Evolutionary conservation across 2,888 invertebrate species (phyloP), one percentile per base, ranked within the genome.

Genomic region (Metopia argyrocephala): DNA sequence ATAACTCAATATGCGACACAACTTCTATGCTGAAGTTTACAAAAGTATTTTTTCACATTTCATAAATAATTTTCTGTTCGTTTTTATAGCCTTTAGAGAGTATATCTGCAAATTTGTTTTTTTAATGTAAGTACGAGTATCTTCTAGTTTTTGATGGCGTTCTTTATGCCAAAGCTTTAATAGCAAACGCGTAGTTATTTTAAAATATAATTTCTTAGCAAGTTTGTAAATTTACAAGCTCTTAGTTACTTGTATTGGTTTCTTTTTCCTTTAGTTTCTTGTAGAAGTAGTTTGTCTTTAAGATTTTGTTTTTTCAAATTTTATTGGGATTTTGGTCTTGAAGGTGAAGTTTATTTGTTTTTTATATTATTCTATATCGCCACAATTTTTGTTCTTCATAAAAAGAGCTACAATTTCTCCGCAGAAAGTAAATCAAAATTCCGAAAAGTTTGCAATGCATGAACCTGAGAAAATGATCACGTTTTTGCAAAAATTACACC

Each of bases 1-100:
- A 87, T 87, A 88, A 88, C 88, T 88, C 88, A 88, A 88, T 88
- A 87, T 87, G 88, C 87, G 87, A 86, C 86, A 85, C 70, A 66
- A 82, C 82, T 82, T 74, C 75, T 74, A 83, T 78, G 74, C 65
- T 75, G 61, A 52, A 21, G 74, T 54, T 81, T 71, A 27, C 48
- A 74, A 66, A 62, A 59, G 38, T 45, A 50, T 66, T 70, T 70
- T 52, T 18, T 48, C 23, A 70, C 56, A 76, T 62, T 83, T 74
- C 50, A 50, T 68, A 69, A 50, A 74, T 62, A 69, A 78, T 74
- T 74, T 79, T 56, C 69, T 73, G 80, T 25, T 75, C 62, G 75
- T 27, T 57, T 75, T 79, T 81, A 79, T 76, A 15, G 76, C 68
- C 59, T 61, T 46, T 46, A 78, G 78, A 66, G 70, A 71, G 78